Evolutionary conservation across 2,797 vertebrate species (phyloP), one percentile per base, ranked within the genome.

Genomic region (Crocidura indochinensis): DNA sequence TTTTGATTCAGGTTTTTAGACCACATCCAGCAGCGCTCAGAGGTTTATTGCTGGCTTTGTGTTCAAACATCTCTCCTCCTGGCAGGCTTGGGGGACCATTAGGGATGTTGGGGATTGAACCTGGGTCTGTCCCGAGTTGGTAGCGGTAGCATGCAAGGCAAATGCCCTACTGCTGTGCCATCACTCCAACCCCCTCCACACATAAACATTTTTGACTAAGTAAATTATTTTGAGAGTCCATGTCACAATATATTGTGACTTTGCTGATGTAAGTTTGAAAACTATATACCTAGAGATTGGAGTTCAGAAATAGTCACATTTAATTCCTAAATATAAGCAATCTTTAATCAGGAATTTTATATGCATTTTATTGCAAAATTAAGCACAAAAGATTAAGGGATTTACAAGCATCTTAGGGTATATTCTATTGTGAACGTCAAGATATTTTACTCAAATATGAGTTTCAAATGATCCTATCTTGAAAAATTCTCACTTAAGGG

Each of bases 331-430:
- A 67, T 26, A n/a, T 72, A 38, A 76, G 29, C 20, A 72, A 74
- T 65, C 78, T 93, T 65, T 60, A 79, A 71, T 81, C 67, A 73
- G 27, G 6, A 82, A 17, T 27, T 29, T 64, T 27, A 81, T 14
- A 81, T 1, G 51, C 7, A 76, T 65, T 90, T 90, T 64, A 72
- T 47, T 84, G 64, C 84, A 67, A 91, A 75, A 26, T n/a, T 29
- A 73, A 91, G 46, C 65, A 29, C 0, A 73, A 72, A 5, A 12
- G n/a, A 26, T 71, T 51, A 62, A 82, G 65, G 38, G 31, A 68
- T 67, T 65, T n/a, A 73, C 11, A 77, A 62, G 69, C 69, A 65
- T 31, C 74, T 64, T 24, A 84, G 46, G 27, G 47, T 27, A 44
- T 62, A 31, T 7, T 3, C 75, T 86, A 53, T 26, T 51, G 22